phyloP scores from a whole-genome alignment of 35 echinoderm and acorn worm species.

The Anneissia japonica region DNA sequence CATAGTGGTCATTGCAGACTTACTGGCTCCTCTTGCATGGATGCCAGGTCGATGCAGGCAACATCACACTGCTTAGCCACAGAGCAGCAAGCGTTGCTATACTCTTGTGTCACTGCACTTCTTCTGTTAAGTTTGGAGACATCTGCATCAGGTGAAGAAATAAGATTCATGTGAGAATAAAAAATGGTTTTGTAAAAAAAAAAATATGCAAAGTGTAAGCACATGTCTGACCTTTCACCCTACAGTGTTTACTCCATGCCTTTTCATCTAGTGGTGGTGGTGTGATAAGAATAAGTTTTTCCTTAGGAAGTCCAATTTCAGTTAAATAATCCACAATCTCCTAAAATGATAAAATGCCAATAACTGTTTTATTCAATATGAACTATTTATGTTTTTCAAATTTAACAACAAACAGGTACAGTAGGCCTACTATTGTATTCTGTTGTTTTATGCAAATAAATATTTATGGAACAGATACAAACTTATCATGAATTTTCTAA shows the following conservation, averaged over 20 bases:
- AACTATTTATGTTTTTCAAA: no score
- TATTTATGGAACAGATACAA: background rate
- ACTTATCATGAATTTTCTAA: background rate
- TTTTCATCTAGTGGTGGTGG: constrained; percentile 63
- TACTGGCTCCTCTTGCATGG: background rate
- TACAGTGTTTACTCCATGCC: constrained; percentile 47
- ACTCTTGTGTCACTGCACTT: background rate
- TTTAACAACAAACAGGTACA: no score
- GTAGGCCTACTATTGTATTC: background rate
- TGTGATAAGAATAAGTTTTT: constrained; percentile 62
- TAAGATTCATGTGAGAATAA: background rate
- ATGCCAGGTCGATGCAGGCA: background rate
- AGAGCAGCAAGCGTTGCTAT: background rate
- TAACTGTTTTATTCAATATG: no score
- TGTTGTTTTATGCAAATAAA: background rate
- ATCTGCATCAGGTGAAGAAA: background rate
- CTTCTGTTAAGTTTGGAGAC: background rate
- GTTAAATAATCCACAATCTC: constrained; percentile 63
- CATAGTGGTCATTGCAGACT: no score
- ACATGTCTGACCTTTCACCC: constrained; percentile 28
- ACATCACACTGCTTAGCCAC: background rate
- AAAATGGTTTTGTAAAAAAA: background rate
- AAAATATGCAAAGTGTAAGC: no score
- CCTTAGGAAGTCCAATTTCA: constrained; percentile 21
- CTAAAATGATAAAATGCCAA: constrained; percentile 20